These are phyloP conservation scores for Limnephilus lunatus DNA, from an alignment of 2,888 invertebrate genomes.

Conservation along the genomic window DNA sequence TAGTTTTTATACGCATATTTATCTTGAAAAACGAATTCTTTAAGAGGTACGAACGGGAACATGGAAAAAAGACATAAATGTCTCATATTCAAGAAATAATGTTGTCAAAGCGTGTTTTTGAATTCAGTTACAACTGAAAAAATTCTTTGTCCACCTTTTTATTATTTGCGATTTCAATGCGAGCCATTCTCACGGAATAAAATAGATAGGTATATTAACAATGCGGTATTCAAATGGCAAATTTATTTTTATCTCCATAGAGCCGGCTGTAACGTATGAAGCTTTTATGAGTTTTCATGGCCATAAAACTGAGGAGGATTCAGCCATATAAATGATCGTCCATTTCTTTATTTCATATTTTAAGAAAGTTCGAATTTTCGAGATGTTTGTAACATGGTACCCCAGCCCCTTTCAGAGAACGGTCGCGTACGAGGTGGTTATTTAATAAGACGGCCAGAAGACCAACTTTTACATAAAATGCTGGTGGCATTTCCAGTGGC, in stretches of 20 bases:
- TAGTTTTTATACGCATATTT: neutral
- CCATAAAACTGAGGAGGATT: neutral
- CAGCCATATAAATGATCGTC: neutral
- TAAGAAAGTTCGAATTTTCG: neutral
- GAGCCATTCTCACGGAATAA: conserved; percentile 33
- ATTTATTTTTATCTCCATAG: conserved; percentile 36
- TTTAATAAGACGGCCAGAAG: too few relatives aligned
- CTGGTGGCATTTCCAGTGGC: too few relatives aligned
- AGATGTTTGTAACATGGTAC: too few relatives aligned
- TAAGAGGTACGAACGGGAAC: neutral
- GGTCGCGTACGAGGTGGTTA: too few relatives aligned
- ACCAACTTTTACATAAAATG: too few relatives aligned
- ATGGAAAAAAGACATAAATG: neutral
- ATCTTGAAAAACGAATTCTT: neutral
- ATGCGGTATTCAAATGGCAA: conserved; percentile 4
- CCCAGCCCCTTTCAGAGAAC: too few relatives aligned
- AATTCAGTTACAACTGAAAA: neutral
- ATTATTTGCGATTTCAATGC: conserved; percentile 7
- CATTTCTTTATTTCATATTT: neutral
- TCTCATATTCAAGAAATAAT: neutral
- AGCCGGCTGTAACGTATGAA: conserved; percentile 4
- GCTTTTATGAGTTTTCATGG: conserved; percentile 34
- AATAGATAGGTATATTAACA: conserved; percentile 28
- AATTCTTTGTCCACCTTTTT: neutral
- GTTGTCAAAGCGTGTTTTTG: neutral